phyloP scores from a whole-genome alignment of 2,888 invertebrate species.

The Cosmia trapezina region DNA sequence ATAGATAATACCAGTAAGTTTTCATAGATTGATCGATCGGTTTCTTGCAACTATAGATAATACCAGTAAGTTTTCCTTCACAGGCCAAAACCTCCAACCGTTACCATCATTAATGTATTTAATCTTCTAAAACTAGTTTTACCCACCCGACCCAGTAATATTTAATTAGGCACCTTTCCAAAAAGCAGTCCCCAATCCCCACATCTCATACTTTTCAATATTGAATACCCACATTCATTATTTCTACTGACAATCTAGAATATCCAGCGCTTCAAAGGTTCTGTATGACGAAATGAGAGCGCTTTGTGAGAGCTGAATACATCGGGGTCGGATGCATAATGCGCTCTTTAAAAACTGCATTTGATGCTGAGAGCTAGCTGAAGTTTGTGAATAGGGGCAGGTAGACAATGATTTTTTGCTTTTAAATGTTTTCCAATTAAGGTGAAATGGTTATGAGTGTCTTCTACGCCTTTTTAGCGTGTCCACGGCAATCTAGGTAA shows the following conservation, averaged over 20 bases:
- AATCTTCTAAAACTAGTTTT: too few species aligned
- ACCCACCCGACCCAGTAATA: too few species aligned
- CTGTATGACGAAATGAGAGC: conserved; percentile 52
- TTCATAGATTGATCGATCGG: background rate
- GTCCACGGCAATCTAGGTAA: too few species aligned
- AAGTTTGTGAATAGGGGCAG: conserved; percentile 30
- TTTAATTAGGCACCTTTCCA: background rate
- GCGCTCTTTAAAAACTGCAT: conserved; percentile 56
- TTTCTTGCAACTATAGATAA: background rate
- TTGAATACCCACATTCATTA: conserved; percentile 39
- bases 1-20: background rate
- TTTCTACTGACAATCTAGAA: conserved; percentile 48
- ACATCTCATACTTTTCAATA: conserved; percentile 26
- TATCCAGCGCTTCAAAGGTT: conserved; percentile 39
- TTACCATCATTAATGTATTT: background rate
- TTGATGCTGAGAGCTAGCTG: conserved; percentile 36
- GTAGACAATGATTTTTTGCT: conserved; percentile 32
- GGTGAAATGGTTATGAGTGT: background rate
- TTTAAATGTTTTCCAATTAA: conserved; percentile 30
- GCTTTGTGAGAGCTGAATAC: conserved; percentile 59
- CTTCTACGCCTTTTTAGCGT: too few species aligned
- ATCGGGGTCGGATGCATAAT: conserved; percentile 62
- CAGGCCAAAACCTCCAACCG: background rate
- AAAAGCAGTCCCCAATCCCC: background rate
- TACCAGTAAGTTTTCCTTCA: background rate